Conservation (phyloP, 2,888 invertebrate species). For the Drosophila greeni region DNA sequence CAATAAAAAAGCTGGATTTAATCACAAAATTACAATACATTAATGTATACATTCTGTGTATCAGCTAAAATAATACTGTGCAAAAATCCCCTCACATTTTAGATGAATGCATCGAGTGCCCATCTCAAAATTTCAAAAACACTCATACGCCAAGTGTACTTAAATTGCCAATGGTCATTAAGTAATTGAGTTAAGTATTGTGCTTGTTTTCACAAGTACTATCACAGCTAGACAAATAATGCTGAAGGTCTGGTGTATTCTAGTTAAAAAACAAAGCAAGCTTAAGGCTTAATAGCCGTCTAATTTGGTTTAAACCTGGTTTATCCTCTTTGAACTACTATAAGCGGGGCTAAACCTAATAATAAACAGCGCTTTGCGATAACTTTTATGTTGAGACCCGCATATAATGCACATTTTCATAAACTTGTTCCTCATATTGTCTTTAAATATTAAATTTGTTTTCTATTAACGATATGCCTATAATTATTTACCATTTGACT, state of each 20-base stretch:
- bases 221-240: neutral
- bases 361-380: neutral
- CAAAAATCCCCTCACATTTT: neutral
- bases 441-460: neutral
- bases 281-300: neutral
- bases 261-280: neutral
- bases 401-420: no score
- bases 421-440: neutral
- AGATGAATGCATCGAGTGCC: neutral
- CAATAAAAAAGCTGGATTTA: no score
- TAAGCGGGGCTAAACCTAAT: neutral
- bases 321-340: neutral
- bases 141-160: neutral
- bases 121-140: neutral
- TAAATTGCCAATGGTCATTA: neutral
- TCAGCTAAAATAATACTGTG: neutral
- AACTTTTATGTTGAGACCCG: no score
- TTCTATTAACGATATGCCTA: neutral
- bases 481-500: slow-evolving; percentile 10
- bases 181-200: neutral
- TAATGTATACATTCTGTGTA: no score
- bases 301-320: neutral
- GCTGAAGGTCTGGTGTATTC: neutral
- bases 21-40: no score
- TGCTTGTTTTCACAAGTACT: neutral